Conservation (phyloP, 2,113 vertebrate species). For the Tyrannus savana region DNA sequence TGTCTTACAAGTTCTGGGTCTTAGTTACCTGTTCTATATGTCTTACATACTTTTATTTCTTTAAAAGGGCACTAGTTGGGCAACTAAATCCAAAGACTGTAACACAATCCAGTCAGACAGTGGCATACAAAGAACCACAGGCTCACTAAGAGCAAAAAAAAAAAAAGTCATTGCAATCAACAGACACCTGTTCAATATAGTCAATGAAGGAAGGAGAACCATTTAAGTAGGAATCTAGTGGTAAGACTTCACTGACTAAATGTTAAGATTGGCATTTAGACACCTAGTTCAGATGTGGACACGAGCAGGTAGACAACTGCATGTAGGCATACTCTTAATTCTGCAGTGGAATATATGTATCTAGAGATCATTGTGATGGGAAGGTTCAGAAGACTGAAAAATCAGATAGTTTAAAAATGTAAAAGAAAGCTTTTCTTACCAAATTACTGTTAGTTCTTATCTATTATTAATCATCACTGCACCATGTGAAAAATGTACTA, state of each 20-base stretch:
- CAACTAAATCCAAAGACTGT: not conserved
- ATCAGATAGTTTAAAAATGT: not conserved
- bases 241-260: not conserved
- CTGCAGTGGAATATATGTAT: not conserved
- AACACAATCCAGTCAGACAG: not conserved
- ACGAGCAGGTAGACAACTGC: not conserved
- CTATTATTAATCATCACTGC: not conserved
- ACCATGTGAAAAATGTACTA: not conserved
- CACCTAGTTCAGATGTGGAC: not conserved
- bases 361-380: not conserved
- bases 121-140: not conserved
- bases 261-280: not conserved
- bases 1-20: not conserved
- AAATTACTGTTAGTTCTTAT: not conserved
- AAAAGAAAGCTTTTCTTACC: not conserved
- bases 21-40: not conserved
- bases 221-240: not conserved
- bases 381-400: not conserved
- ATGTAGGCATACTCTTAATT: not conserved
- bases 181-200: not conserved
- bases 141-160: not conserved
- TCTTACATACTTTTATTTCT: not conserved
- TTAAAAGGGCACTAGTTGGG: not conserved
- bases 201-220: not conserved
- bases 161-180: not conserved